These are phyloP conservation scores for Zosterops pallidus DNA, from an alignment of 2,113 vertebrate genomes.

Conservation along the genomic window DNA sequence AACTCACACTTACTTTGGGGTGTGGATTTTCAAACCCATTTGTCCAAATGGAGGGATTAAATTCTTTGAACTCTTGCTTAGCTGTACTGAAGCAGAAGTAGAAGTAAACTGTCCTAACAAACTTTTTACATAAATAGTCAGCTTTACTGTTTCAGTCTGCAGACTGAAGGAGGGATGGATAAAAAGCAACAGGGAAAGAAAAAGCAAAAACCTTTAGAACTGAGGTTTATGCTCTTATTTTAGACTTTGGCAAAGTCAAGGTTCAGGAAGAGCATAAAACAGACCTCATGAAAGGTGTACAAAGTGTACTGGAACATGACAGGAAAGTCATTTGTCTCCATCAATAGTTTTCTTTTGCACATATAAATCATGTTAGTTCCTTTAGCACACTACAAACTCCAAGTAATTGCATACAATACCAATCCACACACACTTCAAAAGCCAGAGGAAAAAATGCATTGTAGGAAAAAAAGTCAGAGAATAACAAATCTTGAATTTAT, in stretches of 20 bases:
- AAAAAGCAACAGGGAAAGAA: not conserved
- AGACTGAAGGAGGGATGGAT: not conserved
- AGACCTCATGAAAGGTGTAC: not conserved
- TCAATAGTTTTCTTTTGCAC: not conserved
- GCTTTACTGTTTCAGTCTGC: not conserved
- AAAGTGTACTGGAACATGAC: not conserved
- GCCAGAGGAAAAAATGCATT: not conserved
- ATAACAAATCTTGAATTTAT: slow-evolving; percentile 4
- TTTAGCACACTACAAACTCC: not conserved
- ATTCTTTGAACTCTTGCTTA: not conserved
- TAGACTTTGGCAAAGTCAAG: not conserved
- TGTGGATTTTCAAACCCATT: not conserved
- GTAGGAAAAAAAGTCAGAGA: not conserved
- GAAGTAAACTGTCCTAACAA: not conserved
- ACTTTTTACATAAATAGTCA: not conserved
- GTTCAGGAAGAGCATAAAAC: slow-evolving; percentile 14
- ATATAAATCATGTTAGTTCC: not conserved
- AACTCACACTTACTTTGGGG: not conserved
- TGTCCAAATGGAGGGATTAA: not conserved
- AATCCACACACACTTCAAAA: not conserved
- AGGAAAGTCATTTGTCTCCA: not conserved
- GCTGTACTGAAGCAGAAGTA: not conserved
- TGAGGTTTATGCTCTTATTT: not conserved
- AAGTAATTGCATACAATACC: not conserved
- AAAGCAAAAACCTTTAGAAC: not conserved